Evolutionary conservation across 2,113 vertebrate species (phyloP).

Genomic region (Candoia aspera): DNA sequence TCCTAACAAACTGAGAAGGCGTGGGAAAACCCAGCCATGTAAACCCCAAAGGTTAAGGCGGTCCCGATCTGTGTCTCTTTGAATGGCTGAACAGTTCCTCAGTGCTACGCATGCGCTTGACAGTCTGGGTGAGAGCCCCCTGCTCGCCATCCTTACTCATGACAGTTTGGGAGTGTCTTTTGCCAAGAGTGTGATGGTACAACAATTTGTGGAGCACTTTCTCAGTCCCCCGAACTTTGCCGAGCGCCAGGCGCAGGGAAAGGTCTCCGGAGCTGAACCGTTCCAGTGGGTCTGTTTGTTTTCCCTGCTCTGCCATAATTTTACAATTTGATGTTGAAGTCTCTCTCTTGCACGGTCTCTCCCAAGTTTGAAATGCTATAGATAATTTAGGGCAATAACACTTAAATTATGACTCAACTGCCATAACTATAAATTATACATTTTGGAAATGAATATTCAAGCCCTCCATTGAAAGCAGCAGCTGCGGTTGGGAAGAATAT

Average conservation of each 20-base stretch:
- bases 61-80: too few species aligned
- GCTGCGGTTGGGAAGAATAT: constrained; percentile 41
- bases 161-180: neutral
- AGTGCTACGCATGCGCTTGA: too few species aligned
- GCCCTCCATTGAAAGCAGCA: constrained; percentile 60
- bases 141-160: too few species aligned
- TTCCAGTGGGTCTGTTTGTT: neutral
- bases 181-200: neutral
- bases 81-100: too few species aligned
- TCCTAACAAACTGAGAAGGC: too few species aligned
- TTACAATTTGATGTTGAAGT: constrained; percentile 19
- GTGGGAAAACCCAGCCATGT: too few species aligned
- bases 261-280: neutral
- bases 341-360: neutral
- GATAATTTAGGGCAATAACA: constrained; percentile 69
- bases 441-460: constrained; percentile 60
- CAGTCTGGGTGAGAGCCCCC: too few species aligned
- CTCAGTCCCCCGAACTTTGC: neutral
- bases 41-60: too few species aligned
- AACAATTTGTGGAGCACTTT: neutral
- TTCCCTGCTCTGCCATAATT: neutral
- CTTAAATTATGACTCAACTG: constrained; percentile 71
- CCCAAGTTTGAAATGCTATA: constrained; percentile 52
- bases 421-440: constrained; percentile 68
- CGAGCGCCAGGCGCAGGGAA: neutral